phyloP scores from a whole-genome alignment of 2,888 invertebrate genomes.

The Tetranychus truncatus region DNA sequence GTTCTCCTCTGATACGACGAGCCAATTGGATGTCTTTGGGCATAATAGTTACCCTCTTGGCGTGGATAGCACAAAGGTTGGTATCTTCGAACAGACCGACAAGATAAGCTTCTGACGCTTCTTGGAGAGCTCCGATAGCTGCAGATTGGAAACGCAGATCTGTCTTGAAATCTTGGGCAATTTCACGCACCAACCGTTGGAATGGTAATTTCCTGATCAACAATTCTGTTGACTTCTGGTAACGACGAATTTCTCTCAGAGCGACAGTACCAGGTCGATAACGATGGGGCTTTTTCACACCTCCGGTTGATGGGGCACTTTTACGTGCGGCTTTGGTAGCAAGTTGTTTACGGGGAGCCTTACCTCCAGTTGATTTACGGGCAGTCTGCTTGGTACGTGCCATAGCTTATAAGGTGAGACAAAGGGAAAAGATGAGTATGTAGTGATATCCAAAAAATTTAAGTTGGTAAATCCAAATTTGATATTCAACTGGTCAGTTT shows the following conservation, averaged over 20 bases:
- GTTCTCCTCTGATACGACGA: slow-evolving; percentile 84
- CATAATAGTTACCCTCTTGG: slow-evolving; percentile 93
- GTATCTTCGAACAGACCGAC: slow-evolving; percentile 94
- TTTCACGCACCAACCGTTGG: slow-evolving; percentile 88
- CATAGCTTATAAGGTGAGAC: slow-evolving; percentile 39
- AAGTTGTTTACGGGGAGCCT: slow-evolving; percentile 79
- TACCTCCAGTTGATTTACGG: slow-evolving; percentile 90
- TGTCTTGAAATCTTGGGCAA: slow-evolving; percentile 91
- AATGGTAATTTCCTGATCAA: slow-evolving; percentile 85
- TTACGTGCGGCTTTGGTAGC: slow-evolving; percentile 89
- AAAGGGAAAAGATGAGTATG: no score
- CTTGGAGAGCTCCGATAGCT: slow-evolving; percentile 51
- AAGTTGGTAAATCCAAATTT: no score
- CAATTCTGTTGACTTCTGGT: slow-evolving; percentile 87
- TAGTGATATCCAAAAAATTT: no score
- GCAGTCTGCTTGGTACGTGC: slow-evolving; percentile 96
- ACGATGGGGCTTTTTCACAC: slow-evolving; percentile 90
- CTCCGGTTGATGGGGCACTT: slow-evolving; percentile 81
- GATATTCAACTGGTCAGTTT: no score
- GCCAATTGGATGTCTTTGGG: slow-evolving; percentile 93
- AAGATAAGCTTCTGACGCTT: slow-evolving; percentile 72
- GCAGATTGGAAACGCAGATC: slow-evolving; percentile 88
- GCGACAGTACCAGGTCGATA: slow-evolving; percentile 90
- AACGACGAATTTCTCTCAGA: slow-evolving; percentile 86
- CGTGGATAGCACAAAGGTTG: slow-evolving; percentile 90